Conservation (phyloP, 2,888 invertebrate genomes). For the Dasypolia templi region DNA sequence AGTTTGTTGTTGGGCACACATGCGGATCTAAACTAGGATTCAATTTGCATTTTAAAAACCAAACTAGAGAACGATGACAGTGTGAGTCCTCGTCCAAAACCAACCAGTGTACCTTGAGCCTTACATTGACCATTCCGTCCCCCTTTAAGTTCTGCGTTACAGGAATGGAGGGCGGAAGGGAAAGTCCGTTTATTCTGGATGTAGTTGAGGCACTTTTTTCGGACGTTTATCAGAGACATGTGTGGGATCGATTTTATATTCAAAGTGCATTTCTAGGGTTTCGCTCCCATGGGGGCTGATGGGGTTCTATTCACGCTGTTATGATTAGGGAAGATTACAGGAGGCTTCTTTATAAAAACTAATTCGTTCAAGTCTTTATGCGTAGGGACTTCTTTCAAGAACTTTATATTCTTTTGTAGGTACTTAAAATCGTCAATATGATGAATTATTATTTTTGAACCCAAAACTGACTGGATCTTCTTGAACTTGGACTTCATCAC, state of each 20-base stretch:
- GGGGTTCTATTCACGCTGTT: not conserved
- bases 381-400: not conserved
- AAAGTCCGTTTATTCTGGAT: constrained; percentile 56
- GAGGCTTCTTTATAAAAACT: too few relatives aligned
- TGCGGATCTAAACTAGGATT: constrained; percentile 66
- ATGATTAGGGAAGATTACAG: not conserved
- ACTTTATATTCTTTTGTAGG: not conserved
- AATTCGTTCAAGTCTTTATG: not conserved
- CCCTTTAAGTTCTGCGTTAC: constrained; percentile 17
- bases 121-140: constrained; percentile 27
- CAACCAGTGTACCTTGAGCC: constrained; percentile 44
- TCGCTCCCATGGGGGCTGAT: not conserved
- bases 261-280: constrained; percentile 39
- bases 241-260: constrained; percentile 52
- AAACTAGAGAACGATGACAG: constrained; percentile 61
- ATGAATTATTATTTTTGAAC: not conserved
- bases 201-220: constrained; percentile 63
- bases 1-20: constrained; percentile 48
- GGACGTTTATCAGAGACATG: constrained; percentile 63
- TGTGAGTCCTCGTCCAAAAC: constrained; percentile 48
- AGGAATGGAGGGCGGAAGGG: constrained; percentile 1
- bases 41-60: constrained; percentile 76
- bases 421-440: too few relatives aligned
- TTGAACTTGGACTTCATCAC: not conserved
- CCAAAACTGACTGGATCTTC: not conserved